Evolutionary conservation across 1,140 invertebrate genomes (phyloP), one percentile per base, ranked within the genome.

Genomic region (Macrocentrus cingulum): DNA sequence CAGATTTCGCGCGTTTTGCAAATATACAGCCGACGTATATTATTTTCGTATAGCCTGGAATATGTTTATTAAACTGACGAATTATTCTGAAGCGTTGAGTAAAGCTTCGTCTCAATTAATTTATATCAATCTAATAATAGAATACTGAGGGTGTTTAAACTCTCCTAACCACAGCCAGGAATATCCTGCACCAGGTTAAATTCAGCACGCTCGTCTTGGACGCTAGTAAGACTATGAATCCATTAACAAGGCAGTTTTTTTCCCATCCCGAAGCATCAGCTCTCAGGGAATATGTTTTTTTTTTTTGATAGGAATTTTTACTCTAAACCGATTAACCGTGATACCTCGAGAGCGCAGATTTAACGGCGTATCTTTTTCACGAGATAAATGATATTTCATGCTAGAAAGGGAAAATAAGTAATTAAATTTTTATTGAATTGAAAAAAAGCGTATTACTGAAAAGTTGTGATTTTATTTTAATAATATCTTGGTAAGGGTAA

Each of bases 221-320:
- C 63, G 60, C n/a, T 70, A 71, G 69, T 72, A 72, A 72, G 70
- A 72, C 70, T 70, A 70, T 69, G 68, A 72, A 69, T 72, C 70
- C 70, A 72, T 72, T 72, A 72, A 66, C 55, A 50, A 57, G 49
- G 44, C 13, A 13, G 18, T 36, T 44, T 22, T 20, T 19, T 22
- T 32, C 19, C 16, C n/a, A 32, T 13, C 29, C 29, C n/a, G n/a
- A n/a, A n/a, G n/a, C n/a, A n/a, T n/a, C n/a, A n/a, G n/a, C n/a
- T n/a, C n/a, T 34, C 29, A 34, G 6, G 6, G 29, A 39, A 39
- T 39, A 25, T 49, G 18, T n/a, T 39, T 23, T n/a, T 39, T 39
- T 23, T 20, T 52, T 22, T 52, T 25, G n/a, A n/a, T n/a, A n/a
- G n/a, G n/a, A n/a, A n/a, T 29, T 53, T 41, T 15, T 20, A 6